These are phyloP conservation scores for Ceratosolen solmsi DNA, from an alignment of 1,140 invertebrate species.

Conservation along the genomic window DNA sequence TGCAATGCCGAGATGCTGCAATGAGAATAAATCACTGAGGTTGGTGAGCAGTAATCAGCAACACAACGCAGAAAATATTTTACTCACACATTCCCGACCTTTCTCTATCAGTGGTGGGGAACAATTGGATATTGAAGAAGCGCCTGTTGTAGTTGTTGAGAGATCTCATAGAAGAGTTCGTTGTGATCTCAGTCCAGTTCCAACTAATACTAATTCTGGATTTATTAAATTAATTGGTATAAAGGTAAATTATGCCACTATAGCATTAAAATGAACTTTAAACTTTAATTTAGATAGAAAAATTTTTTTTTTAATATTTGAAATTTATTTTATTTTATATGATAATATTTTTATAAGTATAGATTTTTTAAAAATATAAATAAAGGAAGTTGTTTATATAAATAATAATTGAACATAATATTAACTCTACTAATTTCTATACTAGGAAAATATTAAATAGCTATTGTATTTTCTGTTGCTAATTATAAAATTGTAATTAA, in stretches of 20 bases:
- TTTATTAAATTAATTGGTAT: constrained; percentile 68
- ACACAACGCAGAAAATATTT: constrained; percentile 66
- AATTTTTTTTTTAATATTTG: too few species aligned
- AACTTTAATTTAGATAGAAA: too few species aligned
- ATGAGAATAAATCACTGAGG: constrained; percentile 72
- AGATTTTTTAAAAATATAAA: too few species aligned
- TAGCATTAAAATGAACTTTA: too few species aligned
- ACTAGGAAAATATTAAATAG: too few species aligned
- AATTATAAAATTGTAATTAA: too few species aligned
- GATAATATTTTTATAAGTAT: too few species aligned
- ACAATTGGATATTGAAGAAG: constrained; percentile 65
- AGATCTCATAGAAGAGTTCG: constrained; percentile 70
- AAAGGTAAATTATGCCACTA: constrained; percentile 62
- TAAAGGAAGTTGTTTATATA: too few species aligned
- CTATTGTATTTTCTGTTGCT: too few species aligned
- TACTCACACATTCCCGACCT: constrained; percentile 63
- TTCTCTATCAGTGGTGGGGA: constrained; percentile 66
- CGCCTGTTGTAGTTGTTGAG: constrained; percentile 65
- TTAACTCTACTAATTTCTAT: background rate
- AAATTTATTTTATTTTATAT: too few species aligned
- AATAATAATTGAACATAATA: background rate
- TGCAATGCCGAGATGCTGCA: constrained; percentile 75
- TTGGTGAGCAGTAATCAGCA: constrained; percentile 68
- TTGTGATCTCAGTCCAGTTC: constrained; percentile 71
- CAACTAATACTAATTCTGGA: constrained; percentile 66